Percentiles rank a stretch among this genome's conserved stretches.
phyloP scores from a whole-genome alignment of 1,140 invertebrate species.

The Drosophila seguyi region DNA sequence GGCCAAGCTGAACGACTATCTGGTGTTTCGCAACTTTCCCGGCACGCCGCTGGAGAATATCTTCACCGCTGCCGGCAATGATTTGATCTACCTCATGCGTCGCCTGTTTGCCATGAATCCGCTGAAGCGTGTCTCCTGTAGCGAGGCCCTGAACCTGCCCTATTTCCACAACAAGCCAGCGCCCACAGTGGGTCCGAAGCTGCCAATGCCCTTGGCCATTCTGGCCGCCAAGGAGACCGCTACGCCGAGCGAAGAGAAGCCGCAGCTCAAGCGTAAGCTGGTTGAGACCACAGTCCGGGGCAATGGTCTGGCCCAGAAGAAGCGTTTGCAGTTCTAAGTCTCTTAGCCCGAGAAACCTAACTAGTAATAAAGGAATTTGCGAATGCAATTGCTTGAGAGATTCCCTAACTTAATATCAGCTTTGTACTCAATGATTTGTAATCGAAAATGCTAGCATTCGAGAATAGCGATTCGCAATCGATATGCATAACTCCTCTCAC shows the following conservation, averaged over 20 bases:
- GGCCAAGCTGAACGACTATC: constrained; percentile 94
- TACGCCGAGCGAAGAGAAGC: constrained; percentile 43
- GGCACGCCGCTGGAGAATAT: constrained; percentile 95
- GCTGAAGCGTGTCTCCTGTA: constrained; percentile 92
- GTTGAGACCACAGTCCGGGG: constrained; percentile 68
- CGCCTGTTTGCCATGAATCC: constrained; percentile 94
- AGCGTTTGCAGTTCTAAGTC: constrained; percentile 62
- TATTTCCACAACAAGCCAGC: constrained; percentile 96
- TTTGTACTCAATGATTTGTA: not conserved
- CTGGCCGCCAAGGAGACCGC: constrained; percentile 60
- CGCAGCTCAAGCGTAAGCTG: constrained; percentile 55
- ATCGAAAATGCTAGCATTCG: not conserved
- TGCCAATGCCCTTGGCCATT: constrained; percentile 90
- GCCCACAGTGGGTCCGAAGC: constrained; percentile 91
- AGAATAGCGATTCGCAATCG: not conserved
- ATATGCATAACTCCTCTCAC: not conserved
- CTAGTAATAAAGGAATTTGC: not conserved
- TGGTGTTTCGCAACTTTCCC: constrained; percentile 95
- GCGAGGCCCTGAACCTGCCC: constrained; percentile 92
- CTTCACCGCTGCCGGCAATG: constrained; percentile 97
- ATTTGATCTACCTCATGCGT: constrained; percentile 94
- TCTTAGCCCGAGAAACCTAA: not conserved
- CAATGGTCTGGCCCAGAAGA: constrained; percentile 62
- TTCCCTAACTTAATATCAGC: not conserved
- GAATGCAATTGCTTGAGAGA: not conserved